Conservation (phyloP, 2,888 invertebrate species). For the Megalurothrips usitatus region DNA sequence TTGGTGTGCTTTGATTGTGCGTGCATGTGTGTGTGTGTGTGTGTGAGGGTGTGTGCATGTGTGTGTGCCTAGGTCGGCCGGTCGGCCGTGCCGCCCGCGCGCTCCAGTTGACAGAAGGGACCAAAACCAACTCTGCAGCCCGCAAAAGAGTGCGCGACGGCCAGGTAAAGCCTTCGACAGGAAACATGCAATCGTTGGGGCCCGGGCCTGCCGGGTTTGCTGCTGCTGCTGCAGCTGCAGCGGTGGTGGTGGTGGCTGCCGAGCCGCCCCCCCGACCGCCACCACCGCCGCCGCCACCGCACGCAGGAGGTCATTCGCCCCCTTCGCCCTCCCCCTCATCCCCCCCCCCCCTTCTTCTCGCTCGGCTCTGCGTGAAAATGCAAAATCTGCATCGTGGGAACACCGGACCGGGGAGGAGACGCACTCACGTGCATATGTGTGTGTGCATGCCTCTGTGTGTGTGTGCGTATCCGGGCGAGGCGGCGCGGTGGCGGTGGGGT, state of each 20-base stretch:
- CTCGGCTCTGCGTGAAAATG: conserved; percentile 6
- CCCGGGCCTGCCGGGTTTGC: not conserved
- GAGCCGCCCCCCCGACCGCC: not conserved
- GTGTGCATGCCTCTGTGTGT: not conserved
- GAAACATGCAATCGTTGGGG: conserved; percentile 8
- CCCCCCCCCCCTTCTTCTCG: not conserved
- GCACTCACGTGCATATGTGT: not conserved
- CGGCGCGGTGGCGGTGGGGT: not conserved
- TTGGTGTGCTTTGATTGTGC: not conserved
- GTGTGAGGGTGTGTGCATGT: no score
- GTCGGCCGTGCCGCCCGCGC: not conserved
- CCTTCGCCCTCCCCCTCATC: not conserved
- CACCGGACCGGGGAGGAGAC: not conserved
- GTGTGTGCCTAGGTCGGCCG: no score
- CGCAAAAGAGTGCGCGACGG: not conserved
- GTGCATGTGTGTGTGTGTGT: not conserved
- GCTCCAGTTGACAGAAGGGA: conserved; percentile 11
- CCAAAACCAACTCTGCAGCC: not conserved
- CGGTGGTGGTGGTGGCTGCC: not conserved
- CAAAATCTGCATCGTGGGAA: conserved; percentile 26
- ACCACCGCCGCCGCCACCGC: not conserved
- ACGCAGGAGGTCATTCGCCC: conserved; percentile 10
- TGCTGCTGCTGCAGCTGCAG: not conserved
- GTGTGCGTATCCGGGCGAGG: not conserved
- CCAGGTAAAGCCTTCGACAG: not conserved